Base-by-base conservation (phyloP, 2,888 invertebrate species). In the Sphaerophoria rueppellii region DNA sequence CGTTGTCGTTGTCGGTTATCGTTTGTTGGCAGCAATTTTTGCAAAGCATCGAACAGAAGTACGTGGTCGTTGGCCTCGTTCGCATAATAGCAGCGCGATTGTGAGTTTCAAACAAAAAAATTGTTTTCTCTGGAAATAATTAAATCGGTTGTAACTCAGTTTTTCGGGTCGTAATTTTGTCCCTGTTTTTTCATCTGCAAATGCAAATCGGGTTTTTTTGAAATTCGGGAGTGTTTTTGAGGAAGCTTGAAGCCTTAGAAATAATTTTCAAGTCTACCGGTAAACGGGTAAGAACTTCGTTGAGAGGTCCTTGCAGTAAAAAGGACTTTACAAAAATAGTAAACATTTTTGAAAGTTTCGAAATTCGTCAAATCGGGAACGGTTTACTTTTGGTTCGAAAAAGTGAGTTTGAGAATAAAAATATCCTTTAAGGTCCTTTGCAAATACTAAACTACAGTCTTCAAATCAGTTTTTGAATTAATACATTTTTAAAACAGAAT, bases 21-120 rank as follows among this genome's bases (percentile, higher is more conserved):
- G 24, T 24, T 24, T 24, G 24, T 24, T 24, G 24, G 24, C 24
- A 24, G 24, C 24, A 24, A 24, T 24, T 48, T 55, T 60, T 57
- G 72, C 81, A 82, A 50, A 77, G 24, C 24, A 24, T 24, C 24
- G 24, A 24, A 86, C 82, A 86, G 86, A 86, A 86, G 78, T 86
- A 67, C 86, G 86, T 77, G 82, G 86, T 82, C 86, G 82, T 82
- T 82, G 82, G 86, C 82, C 82, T 74, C 77, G 82, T 82, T 86
- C 86, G 86, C 82, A 86, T 85, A 73, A 72, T 54, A 54, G 37
- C 77, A 85, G 76, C 85, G 76, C 81, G 81, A 63, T 73, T 35
- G 61, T 77, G 11, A 12, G 24, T 24, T 24, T 24, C 2, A 3
- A 50, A 35, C 11, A 50, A 35, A 14, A 35, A 34, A 43, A 60